Conservation (phyloP, 2,113 vertebrate genomes). For the Clarias gariepinus region DNA sequence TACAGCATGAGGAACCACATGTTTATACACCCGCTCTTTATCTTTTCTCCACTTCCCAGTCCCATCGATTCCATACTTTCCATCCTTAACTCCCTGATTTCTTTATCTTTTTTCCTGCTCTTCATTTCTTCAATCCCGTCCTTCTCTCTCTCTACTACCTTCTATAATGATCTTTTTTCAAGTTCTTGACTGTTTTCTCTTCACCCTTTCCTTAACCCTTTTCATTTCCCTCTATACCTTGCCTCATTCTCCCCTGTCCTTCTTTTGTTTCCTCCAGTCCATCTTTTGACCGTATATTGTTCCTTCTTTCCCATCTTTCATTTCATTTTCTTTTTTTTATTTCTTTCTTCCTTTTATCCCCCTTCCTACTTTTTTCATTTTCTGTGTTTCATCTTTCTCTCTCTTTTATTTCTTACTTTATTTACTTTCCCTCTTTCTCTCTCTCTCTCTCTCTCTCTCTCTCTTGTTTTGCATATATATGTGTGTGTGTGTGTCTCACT, state of each 20-base stretch:
- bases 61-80: background rate
- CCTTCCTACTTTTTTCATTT: background rate
- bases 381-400: too few relatives aligned
- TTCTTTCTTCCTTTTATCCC: background rate
- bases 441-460: too few relatives aligned
- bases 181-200: background rate
- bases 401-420: background rate
- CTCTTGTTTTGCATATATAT: background rate
- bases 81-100: background rate
- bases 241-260: background rate
- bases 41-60: too few relatives aligned
- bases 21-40: background rate
- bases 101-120: too few relatives aligned
- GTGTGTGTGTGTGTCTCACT: conserved; percentile 63
- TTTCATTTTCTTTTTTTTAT: background rate
- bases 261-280: background rate
- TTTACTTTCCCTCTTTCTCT: background rate
- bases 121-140: background rate
- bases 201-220: background rate
- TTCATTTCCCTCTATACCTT: background rate
- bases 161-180: background rate
- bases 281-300: background rate
- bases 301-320: background rate
- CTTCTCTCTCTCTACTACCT: background rate
- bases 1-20: background rate